Evolutionary conservation across 2,113 vertebrate genomes (phyloP), one percentile per base, ranked within the genome.

Genomic region (Megaleporinus macrocephalus): DNA sequence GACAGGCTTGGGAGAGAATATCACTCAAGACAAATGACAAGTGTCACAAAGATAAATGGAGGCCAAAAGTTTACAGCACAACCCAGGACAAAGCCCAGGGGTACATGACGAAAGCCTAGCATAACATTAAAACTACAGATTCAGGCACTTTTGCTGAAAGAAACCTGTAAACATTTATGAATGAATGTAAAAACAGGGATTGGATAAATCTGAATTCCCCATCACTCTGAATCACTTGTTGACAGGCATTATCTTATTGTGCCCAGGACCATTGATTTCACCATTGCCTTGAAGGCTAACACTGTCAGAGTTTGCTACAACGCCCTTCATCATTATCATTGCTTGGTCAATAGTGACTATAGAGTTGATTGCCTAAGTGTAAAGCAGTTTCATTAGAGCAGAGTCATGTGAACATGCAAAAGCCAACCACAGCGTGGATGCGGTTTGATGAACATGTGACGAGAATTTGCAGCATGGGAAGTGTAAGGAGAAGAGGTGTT

Each of bases 301-400:
- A 20, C 71, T 20, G 24, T 9, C 47, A 62, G 71, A 7, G 13
- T 24, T n/a, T n/a, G 26, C n/a, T 30, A 62, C 13, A 20, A 61
- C 36, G 53, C 18, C 15, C 65, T 80, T 76, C n/a, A 80, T 84
- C 77, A 41, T 61, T 69, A 62, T 76, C 72, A 63, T 55, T 26
- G 73, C 66, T 49, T 70, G 53, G 41, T 71, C 73, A 76, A 71
- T 76, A 76, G 11, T n/a, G 69, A 44, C 59, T 13, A 59, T 30
- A 30, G 29, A 62, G 24, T n/a, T 18, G 83, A 80, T 76, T 51
- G 44, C 63, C 76, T 80, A 69, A 55, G 30, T 24, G n/a, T 36
- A 27, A n/a, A n/a, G 49, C 29, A 53, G 30, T 70, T 69, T 30
- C 51, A 79, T 79, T 79, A 71, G 51, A 18, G 66, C 18, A 71